These are phyloP conservation scores for Pelecanus crispus DNA, from an alignment of 2,113 vertebrate genomes.

Conservation along the genomic window DNA sequence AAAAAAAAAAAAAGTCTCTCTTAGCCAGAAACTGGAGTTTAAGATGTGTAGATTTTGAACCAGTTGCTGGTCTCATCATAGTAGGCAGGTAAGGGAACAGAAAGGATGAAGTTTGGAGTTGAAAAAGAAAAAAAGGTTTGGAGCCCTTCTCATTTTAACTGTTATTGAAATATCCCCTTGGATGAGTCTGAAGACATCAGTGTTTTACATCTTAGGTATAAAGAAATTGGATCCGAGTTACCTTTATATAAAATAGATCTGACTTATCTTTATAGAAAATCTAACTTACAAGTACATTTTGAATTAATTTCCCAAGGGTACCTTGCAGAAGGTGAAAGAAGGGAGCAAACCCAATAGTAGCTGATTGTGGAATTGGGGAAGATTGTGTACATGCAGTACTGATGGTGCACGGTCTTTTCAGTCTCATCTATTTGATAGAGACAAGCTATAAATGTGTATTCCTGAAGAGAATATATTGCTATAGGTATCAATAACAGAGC, in stretches of 20 bases:
- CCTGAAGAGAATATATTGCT: background rate
- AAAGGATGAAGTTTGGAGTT: background rate
- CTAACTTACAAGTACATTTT: background rate
- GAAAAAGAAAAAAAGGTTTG: background rate
- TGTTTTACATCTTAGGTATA: background rate
- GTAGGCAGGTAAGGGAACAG: background rate
- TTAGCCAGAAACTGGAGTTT: background rate
- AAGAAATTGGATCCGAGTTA: background rate
- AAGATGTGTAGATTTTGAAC: background rate
- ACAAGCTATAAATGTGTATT: background rate
- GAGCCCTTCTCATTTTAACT: background rate
- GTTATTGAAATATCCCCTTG: background rate
- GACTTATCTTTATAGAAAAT: background rate
- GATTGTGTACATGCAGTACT: background rate
- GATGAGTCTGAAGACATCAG: background rate
- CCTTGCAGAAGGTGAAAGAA: background rate
- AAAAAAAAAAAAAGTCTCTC: background rate
- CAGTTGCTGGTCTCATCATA: background rate
- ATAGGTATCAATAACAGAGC: background rate
- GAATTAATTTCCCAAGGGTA: background rate
- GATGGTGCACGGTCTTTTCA: background rate
- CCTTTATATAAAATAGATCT: too few species aligned
- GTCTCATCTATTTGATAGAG: background rate
- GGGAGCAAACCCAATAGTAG: background rate
- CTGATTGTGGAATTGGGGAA: background rate